Evolutionary conservation across 2,113 vertebrate species (phyloP).

Genomic region (Elaphurus davidianus): DNA sequence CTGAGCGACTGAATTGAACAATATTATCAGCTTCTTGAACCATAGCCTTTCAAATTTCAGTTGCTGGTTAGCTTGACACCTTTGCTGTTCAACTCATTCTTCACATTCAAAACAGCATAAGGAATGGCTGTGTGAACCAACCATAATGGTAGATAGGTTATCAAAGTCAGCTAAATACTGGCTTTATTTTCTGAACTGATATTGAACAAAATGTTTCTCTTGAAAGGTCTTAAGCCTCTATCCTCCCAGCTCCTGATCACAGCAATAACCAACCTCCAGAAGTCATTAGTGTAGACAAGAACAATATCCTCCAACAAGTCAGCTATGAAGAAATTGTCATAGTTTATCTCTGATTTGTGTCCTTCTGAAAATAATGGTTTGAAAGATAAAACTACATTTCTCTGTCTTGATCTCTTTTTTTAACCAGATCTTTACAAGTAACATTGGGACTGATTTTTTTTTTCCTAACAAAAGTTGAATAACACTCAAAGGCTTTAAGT

Average conservation of each 20-base stretch:
- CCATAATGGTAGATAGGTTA: slow-evolving; percentile 73
- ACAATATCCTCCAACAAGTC: slow-evolving; percentile 77
- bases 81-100: slow-evolving; percentile 61
- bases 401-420: slow-evolving; percentile 9
- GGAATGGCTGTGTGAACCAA: slow-evolving; percentile 23
- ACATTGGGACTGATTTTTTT: slow-evolving; percentile 40
- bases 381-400: slow-evolving; percentile 72
- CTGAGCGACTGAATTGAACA: not conserved
- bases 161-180: slow-evolving; percentile 76
- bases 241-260: slow-evolving; percentile 80
- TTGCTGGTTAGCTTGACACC: slow-evolving; percentile 63
- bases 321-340: slow-evolving; percentile 76
- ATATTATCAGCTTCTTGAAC: slow-evolving; percentile 63
- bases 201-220: slow-evolving; percentile 79
- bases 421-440: slow-evolving; percentile 54
- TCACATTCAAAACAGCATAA: slow-evolving; percentile 72
- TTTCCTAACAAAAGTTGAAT: slow-evolving; percentile 52
- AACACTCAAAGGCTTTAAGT: slow-evolving; percentile 51
- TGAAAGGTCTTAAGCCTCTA: slow-evolving; percentile 79
- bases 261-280: slow-evolving; percentile 79
- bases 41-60: slow-evolving; percentile 61
- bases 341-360: slow-evolving; percentile 77
- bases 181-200: slow-evolving; percentile 77
- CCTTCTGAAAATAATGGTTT: slow-evolving; percentile 77
- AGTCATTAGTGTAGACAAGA: slow-evolving; percentile 79